phyloP scores from a whole-genome alignment of 2,113 vertebrate species.

The Cheilinus undulatus region DNA sequence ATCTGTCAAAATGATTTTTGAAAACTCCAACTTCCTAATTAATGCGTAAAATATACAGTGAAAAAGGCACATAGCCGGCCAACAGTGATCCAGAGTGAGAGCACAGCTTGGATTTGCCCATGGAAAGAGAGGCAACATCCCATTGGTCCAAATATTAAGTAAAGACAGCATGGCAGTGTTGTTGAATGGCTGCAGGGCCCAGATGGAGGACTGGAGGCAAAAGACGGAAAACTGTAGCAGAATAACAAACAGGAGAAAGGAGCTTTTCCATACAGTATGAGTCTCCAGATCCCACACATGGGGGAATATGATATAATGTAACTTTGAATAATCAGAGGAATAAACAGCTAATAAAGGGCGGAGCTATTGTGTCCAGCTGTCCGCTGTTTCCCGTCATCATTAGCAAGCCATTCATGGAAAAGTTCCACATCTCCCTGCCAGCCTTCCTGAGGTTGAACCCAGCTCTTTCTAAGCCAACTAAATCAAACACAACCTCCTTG shows the following conservation, averaged over 20 bases:
- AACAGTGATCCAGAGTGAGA: slow-evolving; percentile 23
- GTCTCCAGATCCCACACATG: not conserved
- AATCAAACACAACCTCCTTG: slow-evolving; percentile 51
- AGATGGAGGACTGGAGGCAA: slow-evolving; percentile 34
- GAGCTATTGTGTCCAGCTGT: slow-evolving; percentile 15
- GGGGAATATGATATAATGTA: not conserved
- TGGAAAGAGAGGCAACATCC: slow-evolving; percentile 61
- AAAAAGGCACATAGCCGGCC: not conserved
- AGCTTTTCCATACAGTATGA: not conserved
- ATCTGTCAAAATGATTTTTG: slow-evolving; percentile 2
- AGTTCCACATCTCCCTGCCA: slow-evolving; percentile 22
- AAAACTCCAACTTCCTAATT: slow-evolving; percentile 29
- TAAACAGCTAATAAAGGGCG: slow-evolving; percentile 45
- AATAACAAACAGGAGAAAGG: not conserved
- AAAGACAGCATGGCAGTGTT: slow-evolving; percentile 9
- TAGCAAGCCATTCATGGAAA: slow-evolving; percentile 42
- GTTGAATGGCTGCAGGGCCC: slow-evolving; percentile 26
- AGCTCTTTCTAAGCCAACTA: slow-evolving; percentile 38
- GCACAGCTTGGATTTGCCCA: slow-evolving; percentile 32
- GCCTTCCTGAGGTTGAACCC: slow-evolving; percentile 25
- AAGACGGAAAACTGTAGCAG: slow-evolving; percentile 6
- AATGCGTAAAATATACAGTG: slow-evolving; percentile 9
- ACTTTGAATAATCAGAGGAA: slow-evolving; percentile 27
- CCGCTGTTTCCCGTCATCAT: slow-evolving; percentile 44
- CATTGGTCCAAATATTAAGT: slow-evolving; percentile 39